A percentile compares a stretch with the other conserved stretches of the same genome.
phyloP scores from a whole-genome alignment of 2,113 vertebrate species.

The Grantiella picta region DNA sequence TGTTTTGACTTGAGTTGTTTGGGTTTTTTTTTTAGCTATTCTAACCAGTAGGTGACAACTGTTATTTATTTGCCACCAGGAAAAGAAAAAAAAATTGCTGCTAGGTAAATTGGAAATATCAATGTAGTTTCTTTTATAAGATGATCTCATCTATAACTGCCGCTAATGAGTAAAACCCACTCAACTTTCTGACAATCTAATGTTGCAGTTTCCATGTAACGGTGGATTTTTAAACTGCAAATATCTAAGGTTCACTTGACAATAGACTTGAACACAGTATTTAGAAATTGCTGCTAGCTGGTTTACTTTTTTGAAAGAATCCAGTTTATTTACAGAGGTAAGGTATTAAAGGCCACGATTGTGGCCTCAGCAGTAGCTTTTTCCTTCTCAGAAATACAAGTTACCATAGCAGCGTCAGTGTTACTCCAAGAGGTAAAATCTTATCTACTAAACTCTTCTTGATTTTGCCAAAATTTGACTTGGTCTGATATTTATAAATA shows the following conservation, averaged over 20 bases:
- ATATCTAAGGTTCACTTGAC: background rate
- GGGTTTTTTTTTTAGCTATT: background rate
- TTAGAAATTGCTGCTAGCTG: background rate
- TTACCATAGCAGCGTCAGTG: background rate
- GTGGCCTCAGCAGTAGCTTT: background rate
- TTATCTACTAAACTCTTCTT: background rate
- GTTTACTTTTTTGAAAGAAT: background rate
- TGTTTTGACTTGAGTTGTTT: background rate
- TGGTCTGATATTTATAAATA: background rate
- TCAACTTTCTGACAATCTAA: background rate
- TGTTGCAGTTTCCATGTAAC: background rate
- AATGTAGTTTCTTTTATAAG: background rate
- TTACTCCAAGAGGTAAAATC: background rate
- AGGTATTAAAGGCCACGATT: background rate
- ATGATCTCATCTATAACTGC: background rate
- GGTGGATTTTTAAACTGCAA: background rate
- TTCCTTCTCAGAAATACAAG: background rate
- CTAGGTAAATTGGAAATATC: background rate
- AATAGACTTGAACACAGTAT: background rate
- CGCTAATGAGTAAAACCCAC: background rate
- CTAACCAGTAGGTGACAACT: background rate
- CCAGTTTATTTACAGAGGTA: background rate
- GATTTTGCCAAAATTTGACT: background rate
- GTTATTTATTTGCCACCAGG: background rate
- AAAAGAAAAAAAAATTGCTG: background rate